These are phyloP conservation scores for Monoplex corrugatus DNA, from an alignment of 2,888 invertebrate genomes.

Conservation along the genomic window DNA sequence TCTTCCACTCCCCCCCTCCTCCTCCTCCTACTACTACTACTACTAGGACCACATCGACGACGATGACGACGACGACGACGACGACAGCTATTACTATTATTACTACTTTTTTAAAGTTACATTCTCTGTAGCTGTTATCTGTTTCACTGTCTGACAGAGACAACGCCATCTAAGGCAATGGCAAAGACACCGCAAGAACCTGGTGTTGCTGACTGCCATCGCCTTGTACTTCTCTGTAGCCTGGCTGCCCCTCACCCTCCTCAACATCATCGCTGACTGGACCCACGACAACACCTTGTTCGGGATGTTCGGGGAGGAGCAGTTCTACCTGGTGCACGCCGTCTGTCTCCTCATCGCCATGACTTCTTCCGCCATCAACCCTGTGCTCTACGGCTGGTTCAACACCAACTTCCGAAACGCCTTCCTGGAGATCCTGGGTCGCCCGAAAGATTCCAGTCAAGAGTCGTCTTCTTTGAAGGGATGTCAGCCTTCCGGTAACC, in stretches of 20 bases:
- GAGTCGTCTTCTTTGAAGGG: slow-evolving; percentile 28
- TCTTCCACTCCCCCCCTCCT: background rate
- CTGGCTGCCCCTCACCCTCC: slow-evolving; percentile 77
- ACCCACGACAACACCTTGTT: slow-evolving; percentile 71
- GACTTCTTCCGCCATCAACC: slow-evolving; percentile 75
- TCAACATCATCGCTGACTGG: slow-evolving; percentile 77
- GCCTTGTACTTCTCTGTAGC: slow-evolving; percentile 75
- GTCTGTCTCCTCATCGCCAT: slow-evolving; percentile 75
- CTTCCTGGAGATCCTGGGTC: slow-evolving; percentile 53
- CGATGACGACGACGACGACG: too few species aligned
- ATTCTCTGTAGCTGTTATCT: background rate
- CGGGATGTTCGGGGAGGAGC: slow-evolving; percentile 61
- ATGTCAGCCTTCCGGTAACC: background rate
- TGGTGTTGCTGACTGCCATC: slow-evolving; percentile 78
- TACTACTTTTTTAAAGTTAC: background rate
- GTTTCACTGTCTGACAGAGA: slow-evolving; percentile 20
- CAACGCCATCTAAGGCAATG: slow-evolving; percentile 66
- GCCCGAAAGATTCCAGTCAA: background rate
- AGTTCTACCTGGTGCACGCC: slow-evolving; percentile 79
- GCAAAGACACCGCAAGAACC: slow-evolving; percentile 76
- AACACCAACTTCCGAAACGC: slow-evolving; percentile 73
- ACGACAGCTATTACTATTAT: background rate
- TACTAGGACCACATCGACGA: too few species aligned
- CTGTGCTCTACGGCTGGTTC: slow-evolving; percentile 77
- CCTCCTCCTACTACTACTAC: too few species aligned